These are phyloP conservation scores for Nebria ingens DNA, from an alignment of 1,140 invertebrate species.

Conservation along the genomic window DNA sequence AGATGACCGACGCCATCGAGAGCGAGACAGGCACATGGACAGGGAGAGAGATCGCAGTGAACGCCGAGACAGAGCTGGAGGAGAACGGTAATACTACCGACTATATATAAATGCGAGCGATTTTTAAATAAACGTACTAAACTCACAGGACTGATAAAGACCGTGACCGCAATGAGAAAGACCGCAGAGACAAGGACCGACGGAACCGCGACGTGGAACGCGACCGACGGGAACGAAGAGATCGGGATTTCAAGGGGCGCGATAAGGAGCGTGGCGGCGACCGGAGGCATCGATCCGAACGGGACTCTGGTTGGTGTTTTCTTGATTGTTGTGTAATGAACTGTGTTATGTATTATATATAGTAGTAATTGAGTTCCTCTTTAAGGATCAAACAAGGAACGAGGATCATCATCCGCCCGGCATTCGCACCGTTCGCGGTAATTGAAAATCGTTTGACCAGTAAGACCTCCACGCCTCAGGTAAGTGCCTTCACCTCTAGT, in stretches of 20 bases:
- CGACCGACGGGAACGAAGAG: slow-evolving; percentile 29
- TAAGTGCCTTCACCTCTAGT: slow-evolving; percentile 22
- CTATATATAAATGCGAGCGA: not conserved
- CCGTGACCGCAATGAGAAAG: slow-evolving; percentile 30
- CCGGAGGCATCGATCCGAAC: slow-evolving; percentile 28
- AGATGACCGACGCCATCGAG: slow-evolving; percentile 12
- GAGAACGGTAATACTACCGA: not conserved
- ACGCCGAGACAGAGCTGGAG: slow-evolving; percentile 35
- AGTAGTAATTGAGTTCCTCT: no score
- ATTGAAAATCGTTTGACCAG: slow-evolving; percentile 19
- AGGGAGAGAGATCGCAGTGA: slow-evolving; percentile 53
- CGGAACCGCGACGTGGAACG: slow-evolving; percentile 33
- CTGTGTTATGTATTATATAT: no score
- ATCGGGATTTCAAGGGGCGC: slow-evolving; percentile 23
- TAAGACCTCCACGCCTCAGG: slow-evolving; percentile 26
- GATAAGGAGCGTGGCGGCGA: slow-evolving; percentile 28
- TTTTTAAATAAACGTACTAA: no score
- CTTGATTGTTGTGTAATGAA: no score
- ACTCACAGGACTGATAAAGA: not conserved
- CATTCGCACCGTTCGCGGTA: slow-evolving; percentile 15
- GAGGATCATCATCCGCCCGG: slow-evolving; percentile 9
- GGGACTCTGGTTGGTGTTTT: slow-evolving; percentile 23
- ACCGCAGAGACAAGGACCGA: slow-evolving; percentile 37
- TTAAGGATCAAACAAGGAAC: slow-evolving; percentile 11
- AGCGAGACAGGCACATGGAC: slow-evolving; percentile 38